Evolutionary conservation across 2,797 vertebrate species (phyloP), one percentile per base, ranked within the genome.

Genomic region (Pangasius mekongensis): DNA sequence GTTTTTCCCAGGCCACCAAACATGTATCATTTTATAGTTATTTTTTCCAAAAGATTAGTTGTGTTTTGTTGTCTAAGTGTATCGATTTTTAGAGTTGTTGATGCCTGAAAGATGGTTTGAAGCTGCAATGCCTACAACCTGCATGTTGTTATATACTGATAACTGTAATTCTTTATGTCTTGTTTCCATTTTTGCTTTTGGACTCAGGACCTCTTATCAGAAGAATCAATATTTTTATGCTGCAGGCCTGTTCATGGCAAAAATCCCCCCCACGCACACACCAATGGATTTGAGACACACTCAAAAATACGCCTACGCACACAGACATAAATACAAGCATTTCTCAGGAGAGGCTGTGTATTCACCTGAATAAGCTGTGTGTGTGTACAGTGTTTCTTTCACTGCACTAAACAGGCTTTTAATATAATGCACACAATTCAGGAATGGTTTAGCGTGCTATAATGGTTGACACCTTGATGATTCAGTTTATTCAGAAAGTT

Each of bases 121-220:
- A 81, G 5, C 11, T 13, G 9, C 54, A 6, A 20, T 78, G 49
- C 16, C 30, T 33, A 30, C 30, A 60, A 62, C 36, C 22, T n/a
- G 80, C 33, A 43, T 39, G 33, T 8, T 62, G 33, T 62, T 62
- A 62, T 43, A 80, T 33, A 33, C 36, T 43, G 9, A 56, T 56
- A 66, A 60, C 73, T 87, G 43, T 60, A 71, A 49, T 58, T 80
- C 64, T 56, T n/a, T 73, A 66, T 81, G 85, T 85, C 22, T 47
- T 74, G 80, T 89, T 86, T 86, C 67, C 78, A 86, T 80, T 77
- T 77, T 85, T 69, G 87, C 39, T 85, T 82, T 71, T n/a, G 52
- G 67, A 5, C 47, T 73, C 33, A 90, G 54, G 20, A 6, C 24
- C 81, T 90, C 85, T 89, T 89, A 83, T 87, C 87, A 90, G 52